Conservation (phyloP, 1,140 invertebrate genomes). For the Cherax quadricarinatus region DNA sequence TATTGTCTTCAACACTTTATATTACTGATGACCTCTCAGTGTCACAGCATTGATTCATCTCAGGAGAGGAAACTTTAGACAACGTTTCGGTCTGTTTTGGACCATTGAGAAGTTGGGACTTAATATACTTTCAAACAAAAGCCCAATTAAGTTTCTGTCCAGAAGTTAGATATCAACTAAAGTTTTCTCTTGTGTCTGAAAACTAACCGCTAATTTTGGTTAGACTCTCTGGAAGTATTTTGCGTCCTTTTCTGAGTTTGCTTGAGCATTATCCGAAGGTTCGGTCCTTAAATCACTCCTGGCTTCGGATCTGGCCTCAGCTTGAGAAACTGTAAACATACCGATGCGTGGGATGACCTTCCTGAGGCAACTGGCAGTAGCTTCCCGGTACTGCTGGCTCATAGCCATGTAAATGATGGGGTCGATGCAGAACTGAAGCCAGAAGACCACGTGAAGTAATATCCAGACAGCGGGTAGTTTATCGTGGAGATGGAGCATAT, state of each 20-base stretch:
- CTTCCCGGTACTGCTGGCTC: slow-evolving; percentile 54
- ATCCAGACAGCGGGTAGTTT: slow-evolving; percentile 44
- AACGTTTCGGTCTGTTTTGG: too few relatives aligned
- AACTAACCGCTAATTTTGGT: too few relatives aligned
- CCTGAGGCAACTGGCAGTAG: slow-evolving; percentile 5
- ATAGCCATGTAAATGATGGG: slow-evolving; percentile 54
- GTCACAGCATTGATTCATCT: too few relatives aligned
- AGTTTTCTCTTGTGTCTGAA: too few relatives aligned
- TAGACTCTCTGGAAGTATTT: background rate
- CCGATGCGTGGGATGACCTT: slow-evolving; percentile 1
- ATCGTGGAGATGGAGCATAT: slow-evolving; percentile 49
- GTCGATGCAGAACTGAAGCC: slow-evolving; percentile 59
- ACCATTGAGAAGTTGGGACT: too few relatives aligned
- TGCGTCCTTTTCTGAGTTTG: background rate
- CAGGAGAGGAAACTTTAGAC: too few relatives aligned
- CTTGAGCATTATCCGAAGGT: background rate
- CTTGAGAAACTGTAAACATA: background rate
- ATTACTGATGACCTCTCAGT: too few relatives aligned
- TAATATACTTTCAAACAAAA: too few relatives aligned
- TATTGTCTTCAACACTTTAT: too few relatives aligned
- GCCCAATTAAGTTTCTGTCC: too few relatives aligned
- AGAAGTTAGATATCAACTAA: too few relatives aligned
- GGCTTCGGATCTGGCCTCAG: too few relatives aligned
- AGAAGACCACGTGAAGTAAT: slow-evolving; percentile 64
- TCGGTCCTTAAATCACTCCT: background rate